Evolutionary conservation across 2,113 vertebrate species (phyloP).

Genomic region (Tragelaphus buxtoni): DNA sequence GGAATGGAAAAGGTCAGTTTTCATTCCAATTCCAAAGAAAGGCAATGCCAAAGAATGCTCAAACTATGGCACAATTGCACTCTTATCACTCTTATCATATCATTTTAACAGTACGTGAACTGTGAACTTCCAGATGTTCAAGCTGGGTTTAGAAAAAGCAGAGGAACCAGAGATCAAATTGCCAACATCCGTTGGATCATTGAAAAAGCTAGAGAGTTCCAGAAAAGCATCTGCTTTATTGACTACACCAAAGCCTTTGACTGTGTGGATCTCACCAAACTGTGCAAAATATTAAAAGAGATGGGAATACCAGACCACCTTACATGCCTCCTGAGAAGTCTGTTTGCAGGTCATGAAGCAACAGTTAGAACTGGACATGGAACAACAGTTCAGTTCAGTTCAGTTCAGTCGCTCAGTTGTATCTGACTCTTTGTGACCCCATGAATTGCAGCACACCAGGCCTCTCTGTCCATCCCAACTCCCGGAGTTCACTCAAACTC

Average conservation of each 20-base stretch:
- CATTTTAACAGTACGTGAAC: not conserved
- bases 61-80: not conserved
- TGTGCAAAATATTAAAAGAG: not conserved
- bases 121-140: not conserved
- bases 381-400: not conserved
- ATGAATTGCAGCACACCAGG: too few species aligned
- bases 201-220: not conserved
- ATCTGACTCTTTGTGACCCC: too few species aligned
- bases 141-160: not conserved
- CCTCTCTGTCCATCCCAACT: too few species aligned
- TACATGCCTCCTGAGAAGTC: not conserved
- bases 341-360: not conserved
- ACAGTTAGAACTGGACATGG: not conserved
- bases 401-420: too few species aligned
- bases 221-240: not conserved
- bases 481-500: too few species aligned
- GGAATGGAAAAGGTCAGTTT: not conserved
- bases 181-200: not conserved
- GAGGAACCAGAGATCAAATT: not conserved
- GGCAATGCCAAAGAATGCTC: not conserved
- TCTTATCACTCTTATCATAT: not conserved
- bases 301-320: not conserved
- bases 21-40: not conserved
- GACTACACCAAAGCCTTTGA: not conserved
- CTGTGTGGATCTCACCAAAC: not conserved